Conservation (phyloP, 2,888 invertebrate genomes). For the Erebia palarica region DNA sequence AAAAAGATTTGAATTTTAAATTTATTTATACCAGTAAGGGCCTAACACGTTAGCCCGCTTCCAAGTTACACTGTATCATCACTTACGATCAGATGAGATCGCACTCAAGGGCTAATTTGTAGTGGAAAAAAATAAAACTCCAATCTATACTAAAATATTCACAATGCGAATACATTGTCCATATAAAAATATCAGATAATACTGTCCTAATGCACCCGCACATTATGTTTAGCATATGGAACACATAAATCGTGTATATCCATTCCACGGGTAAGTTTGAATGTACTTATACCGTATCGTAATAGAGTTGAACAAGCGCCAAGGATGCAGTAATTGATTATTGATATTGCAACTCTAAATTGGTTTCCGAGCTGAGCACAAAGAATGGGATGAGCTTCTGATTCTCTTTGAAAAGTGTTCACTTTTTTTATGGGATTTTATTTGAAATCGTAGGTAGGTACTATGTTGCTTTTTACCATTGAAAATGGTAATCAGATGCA, state of each 20-base stretch:
- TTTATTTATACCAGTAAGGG: too few relatives aligned
- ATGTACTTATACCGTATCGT: slow-evolving; percentile 55
- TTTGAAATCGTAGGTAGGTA: slow-evolving; percentile 6
- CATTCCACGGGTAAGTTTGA: slow-evolving; percentile 50
- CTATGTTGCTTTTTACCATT: slow-evolving; percentile 2
- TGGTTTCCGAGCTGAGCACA: slow-evolving; percentile 58
- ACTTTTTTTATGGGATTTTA: slow-evolving; percentile 20
- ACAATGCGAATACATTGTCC: not conserved
- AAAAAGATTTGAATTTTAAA: too few relatives aligned
- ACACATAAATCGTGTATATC: slow-evolving; percentile 38
- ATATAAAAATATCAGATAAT: slow-evolving; percentile 14
- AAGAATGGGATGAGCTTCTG: slow-evolving; percentile 34
- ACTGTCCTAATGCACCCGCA: slow-evolving; percentile 13
- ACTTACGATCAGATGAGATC: too few relatives aligned
- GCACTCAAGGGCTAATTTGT: too few relatives aligned
- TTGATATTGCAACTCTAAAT: slow-evolving; percentile 78
- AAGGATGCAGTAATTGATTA: slow-evolving; percentile 82
- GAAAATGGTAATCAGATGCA: too few relatives aligned
- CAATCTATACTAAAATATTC: too few relatives aligned
- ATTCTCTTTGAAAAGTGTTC: slow-evolving; percentile 29
- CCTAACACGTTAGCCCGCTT: too few relatives aligned
- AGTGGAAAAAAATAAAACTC: too few relatives aligned
- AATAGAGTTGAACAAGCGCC: slow-evolving; percentile 79
- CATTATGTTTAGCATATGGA: slow-evolving; percentile 26
- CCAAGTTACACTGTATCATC: too few relatives aligned